Evolutionary conservation across 2,888 invertebrate genomes (phyloP), one percentile per base, ranked within the genome.

Genomic region (Volucella inanis): DNA sequence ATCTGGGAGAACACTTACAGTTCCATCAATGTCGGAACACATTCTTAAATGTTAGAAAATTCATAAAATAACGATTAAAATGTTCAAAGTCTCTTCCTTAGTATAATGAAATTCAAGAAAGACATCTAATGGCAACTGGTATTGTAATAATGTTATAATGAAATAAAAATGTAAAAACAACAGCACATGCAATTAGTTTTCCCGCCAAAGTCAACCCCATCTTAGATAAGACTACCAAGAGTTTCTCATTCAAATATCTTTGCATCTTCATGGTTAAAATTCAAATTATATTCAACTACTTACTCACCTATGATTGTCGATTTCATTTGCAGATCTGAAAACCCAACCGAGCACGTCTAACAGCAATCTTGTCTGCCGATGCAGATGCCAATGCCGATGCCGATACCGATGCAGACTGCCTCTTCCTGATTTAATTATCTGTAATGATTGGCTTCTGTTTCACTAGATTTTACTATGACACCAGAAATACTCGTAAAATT

Each of bases 361-460:
- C 71, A 59, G 15, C 68, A 12, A 59, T 79, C 65, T 47, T 62
- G 54, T 47, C 49, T 52, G 55, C 14, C 64, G 45, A 52, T 74
- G 49, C 38, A 31, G 31, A 31, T 31, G 6, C 31, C 31, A 31
- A 31, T 31, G 31, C 6, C 31, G 31, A 22, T 22, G 22, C 4
- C 22, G 22, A 6, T 31, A 6, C 31, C 31, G 0, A 31, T 59
- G 4, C 12, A 3, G 54, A 54, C 8, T 12, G 12, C 52, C 54
- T 65, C 47, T 77, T 78, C 61, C 80, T 61, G 65, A 76, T 71
- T 76, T 84, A 80, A 84, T 84, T 84, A 67, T 61, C 49, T 55
- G 59, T 80, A 84, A 84, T 71, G 80, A 84, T 55, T 43, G 47
- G 80, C 84, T 84, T 84, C 84, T 84, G 84, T 80, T 59, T 75